Evolutionary conservation across 2,113 vertebrate species (phyloP), one percentile per base, ranked within the genome.

Genomic region (Diphyllodes magnificus): DNA sequence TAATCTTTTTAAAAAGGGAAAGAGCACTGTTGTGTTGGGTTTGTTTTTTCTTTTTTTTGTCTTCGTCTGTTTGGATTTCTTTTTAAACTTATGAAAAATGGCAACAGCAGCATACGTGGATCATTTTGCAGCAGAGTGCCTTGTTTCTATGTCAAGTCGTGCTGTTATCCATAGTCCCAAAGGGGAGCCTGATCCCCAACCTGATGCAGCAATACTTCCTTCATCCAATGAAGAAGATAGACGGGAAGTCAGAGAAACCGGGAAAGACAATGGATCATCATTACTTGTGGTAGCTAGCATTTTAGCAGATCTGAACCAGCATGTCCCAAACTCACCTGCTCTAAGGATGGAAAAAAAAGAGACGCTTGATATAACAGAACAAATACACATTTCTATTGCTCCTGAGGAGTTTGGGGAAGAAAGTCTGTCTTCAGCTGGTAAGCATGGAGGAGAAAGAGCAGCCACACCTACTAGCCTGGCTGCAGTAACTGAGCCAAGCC

Each of bases 111-210:
- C 98, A 27, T 98, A 96, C 59, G 98, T 98, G 98, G 99, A 99
- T 98, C 99, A 99, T 97, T 99, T 99, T 97, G 99, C 99, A 97
- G 99, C 99, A 91, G 99, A 99, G 98, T 99, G 99, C 98, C 99
- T 99, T 98, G 99, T 99, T 97, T 99, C 99, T 64, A 99, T 99
- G 99, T 99, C 99, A 96, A 99, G 97, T 82, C 98, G 98, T 88
- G 99, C 98, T 85, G 95, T 99, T 88, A 98, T 99, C 54, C 99
- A 99, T 81, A 96, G 93, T 89, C 97, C 98, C 71, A 97, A 97
- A 96, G 98, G 98, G 96, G 98, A 98, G 76, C 93, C 97, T 39
- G 98, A 98, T 96, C 93, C 98, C 54, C 98, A 97, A 75, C 97
- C 98, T 71, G 98, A 98, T 83, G 97, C 90, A 89, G 96, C 98